Evolutionary conservation across 1,140 invertebrate species (phyloP).

Genomic region (Cepaea nemoralis): DNA sequence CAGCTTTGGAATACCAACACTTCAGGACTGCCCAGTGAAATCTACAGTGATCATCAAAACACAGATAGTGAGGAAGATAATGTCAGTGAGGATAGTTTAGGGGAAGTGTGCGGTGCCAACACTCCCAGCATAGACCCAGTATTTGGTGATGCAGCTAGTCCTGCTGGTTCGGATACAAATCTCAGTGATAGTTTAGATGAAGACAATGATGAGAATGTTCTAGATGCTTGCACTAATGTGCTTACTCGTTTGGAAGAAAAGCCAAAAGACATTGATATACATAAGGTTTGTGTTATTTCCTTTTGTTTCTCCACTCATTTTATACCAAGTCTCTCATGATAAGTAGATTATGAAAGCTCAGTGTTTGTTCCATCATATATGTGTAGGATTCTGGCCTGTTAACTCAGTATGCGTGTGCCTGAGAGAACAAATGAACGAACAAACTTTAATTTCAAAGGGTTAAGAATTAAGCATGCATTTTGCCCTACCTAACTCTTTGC

Average conservation of each 20-base stretch:
- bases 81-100: background rate
- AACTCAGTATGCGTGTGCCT: too few relatives aligned
- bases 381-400: too few relatives aligned
- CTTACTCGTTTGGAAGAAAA: background rate
- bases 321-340: too few relatives aligned
- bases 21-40: background rate
- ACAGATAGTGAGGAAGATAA: background rate
- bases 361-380: too few relatives aligned
- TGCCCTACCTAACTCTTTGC: too few relatives aligned
- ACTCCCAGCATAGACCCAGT: background rate
- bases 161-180: background rate
- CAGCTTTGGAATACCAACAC: background rate
- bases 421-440: too few relatives aligned
- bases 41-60: too few relatives aligned
- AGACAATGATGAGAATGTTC: background rate
- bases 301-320: too few relatives aligned
- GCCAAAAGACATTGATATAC: background rate
- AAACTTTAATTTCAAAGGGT: too few relatives aligned
- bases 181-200: conserved; percentile 22
- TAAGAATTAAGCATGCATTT: too few relatives aligned
- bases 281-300: background rate
- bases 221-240: background rate
- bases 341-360: too few relatives aligned
- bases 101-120: background rate
- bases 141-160: background rate